Conservation (phyloP, 1,140 invertebrate genomes). For the Trichogramma pretiosum region DNA sequence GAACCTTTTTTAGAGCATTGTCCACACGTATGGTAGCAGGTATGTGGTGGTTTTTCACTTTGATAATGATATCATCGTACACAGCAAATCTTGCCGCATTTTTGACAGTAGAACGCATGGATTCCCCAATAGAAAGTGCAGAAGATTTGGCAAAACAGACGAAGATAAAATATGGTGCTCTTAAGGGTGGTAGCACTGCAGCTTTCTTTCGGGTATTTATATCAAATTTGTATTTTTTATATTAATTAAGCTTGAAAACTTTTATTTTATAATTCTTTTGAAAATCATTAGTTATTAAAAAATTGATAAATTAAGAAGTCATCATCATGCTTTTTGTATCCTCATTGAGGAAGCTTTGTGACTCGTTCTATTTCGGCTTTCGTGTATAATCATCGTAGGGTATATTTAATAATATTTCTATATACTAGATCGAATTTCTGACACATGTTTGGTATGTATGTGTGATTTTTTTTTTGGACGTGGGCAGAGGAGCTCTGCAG, state of each 20-base stretch:
- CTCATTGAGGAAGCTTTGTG: no score
- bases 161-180: conserved; percentile 93
- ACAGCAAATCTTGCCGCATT: conserved; percentile 97
- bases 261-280: no score
- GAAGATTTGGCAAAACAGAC: conserved; percentile 95
- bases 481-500: no score
- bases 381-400: no score
- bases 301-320: no score
- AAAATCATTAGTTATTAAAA: no score
- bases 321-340: no score
- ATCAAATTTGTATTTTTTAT: neutral
- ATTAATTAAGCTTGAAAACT: neutral
- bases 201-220: conserved; percentile 77
- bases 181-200: conserved; percentile 83
- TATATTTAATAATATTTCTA: no score
- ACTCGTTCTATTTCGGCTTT: no score
- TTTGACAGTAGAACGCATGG: conserved; percentile 91
- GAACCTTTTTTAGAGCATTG: conserved; percentile 58
- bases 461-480: no score
- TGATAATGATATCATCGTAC: conserved; percentile 98
- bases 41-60: conserved; percentile 97
- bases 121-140: conserved; percentile 89
- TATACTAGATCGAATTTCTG: no score
- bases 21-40: conserved; percentile 83
- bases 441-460: no score